These are phyloP conservation scores for Geopemphigus sp. DNA, from an alignment of 1,140 invertebrate genomes.

Conservation along the genomic window DNA sequence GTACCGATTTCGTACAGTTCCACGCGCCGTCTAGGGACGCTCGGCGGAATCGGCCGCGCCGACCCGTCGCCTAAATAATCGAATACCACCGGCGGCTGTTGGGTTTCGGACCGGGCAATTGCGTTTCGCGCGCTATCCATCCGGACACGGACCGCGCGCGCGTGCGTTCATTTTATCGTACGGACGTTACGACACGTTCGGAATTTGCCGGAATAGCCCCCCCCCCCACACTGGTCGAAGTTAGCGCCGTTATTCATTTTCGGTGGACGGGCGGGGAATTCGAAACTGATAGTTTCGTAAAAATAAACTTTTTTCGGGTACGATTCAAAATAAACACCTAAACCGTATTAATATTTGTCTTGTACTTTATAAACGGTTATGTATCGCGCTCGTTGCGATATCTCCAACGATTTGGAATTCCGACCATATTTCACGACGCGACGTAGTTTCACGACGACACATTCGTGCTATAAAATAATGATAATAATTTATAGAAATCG, in stretches of 20 bases:
- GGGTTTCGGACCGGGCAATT: too few relatives aligned
- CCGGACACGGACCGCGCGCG: too few relatives aligned
- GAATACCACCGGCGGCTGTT: too few relatives aligned
- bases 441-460: neutral
- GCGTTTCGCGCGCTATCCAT: too few relatives aligned
- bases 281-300: neutral
- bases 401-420: neutral
- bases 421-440: neutral
- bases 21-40: too few relatives aligned
- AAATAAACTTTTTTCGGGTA: neutral
- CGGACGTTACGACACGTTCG: neutral
- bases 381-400: neutral
- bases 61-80: too few relatives aligned
- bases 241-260: neutral
- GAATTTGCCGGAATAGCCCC: too few relatives aligned
- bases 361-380: neutral
- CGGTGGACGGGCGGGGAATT: neutral
- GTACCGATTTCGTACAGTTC: too few relatives aligned
- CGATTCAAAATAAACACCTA: neutral
- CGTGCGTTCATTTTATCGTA: neutral
- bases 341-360: slow-evolving; percentile 10
- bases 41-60: too few relatives aligned
- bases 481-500: neutral
- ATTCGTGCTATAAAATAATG: neutral
- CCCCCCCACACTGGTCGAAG: too few relatives aligned